Evolutionary conservation across 2,888 invertebrate species (phyloP), one percentile per base, ranked within the genome.

Genomic region (Napeogenes inachia): DNA sequence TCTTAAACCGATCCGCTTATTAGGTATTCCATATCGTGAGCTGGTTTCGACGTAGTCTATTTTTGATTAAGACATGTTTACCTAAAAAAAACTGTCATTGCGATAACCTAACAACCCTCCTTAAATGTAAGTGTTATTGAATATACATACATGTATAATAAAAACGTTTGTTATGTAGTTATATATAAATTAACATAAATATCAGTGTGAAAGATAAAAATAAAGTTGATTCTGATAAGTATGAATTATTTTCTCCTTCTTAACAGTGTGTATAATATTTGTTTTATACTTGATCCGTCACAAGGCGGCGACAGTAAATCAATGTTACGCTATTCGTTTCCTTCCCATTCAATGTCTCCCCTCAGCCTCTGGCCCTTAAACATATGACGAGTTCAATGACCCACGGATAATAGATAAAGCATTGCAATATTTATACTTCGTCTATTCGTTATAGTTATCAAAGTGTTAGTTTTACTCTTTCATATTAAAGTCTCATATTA

Each of bases 1-100:
- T 85, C 85, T 85, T 87, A 85, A 87, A 86, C 82, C 81, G 82
- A 87, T 85, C 84, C 79, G 81, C 85, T 84, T 87, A 86, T 87
- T 86, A 87, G 83, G 85, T 81, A 85, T 84, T 85, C 82, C 81
- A 77, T 77, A 81, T 78, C 78, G 79, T 80, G 71, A 70, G 70
- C 70, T 66, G 70, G 68, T 53, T 63, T 68, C 71, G 69, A 70
- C 71, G 68, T 68, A 65, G 65, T 71, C 77, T 78, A 78, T 79
- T 78, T 79, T 73, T 74, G 76, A 76, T 73, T 74, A 71, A 72
- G 71, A 67, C 68, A 66, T 68, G 58, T 68, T 69, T 68, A 66
- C 62, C 68, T 66, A 66, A 64, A 45, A 47, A 45, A 12, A 56
- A 53, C 67, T 61, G 68, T 64, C 61, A 67, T 56, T 47, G 55